These are phyloP conservation scores for Lasiommata megera DNA, from an alignment of 2,888 invertebrate species.

Conservation along the genomic window DNA sequence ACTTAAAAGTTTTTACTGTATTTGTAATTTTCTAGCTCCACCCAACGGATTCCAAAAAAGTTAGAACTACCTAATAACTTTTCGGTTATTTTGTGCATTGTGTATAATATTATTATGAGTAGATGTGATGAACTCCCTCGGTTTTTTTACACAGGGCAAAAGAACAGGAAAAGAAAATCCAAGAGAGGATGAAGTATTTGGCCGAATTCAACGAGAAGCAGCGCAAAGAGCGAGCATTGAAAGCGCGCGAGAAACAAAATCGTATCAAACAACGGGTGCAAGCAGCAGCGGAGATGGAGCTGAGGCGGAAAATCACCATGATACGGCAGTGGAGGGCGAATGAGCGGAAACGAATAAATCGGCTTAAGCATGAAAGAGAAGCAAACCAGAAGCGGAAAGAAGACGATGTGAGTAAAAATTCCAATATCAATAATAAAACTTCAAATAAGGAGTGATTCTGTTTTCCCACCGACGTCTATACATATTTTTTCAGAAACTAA, in stretches of 20 bases:
- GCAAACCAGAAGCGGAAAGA: slow-evolving; percentile 51
- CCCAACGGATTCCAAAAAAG: no score
- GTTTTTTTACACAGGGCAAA: slow-evolving; percentile 66
- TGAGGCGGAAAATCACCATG: slow-evolving; percentile 71
- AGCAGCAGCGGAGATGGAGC: slow-evolving; percentile 69
- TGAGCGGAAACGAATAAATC: slow-evolving; percentile 60
- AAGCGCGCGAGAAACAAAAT: slow-evolving; percentile 56
- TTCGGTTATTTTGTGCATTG: no score
- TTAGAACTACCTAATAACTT: no score
- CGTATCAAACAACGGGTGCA: slow-evolving; percentile 67
- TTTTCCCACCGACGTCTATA: background rate
- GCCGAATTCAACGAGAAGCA: slow-evolving; percentile 62
- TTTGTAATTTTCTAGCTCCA: no score
- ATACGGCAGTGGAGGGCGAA: slow-evolving; percentile 66
- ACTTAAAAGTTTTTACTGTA: no score
- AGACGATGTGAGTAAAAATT: slow-evolving; percentile 48
- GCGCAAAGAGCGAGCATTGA: slow-evolving; percentile 54
- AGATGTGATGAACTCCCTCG: no score
- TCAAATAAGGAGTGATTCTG: background rate
- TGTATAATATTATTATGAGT: no score
- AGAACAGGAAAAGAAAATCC: slow-evolving; percentile 64
- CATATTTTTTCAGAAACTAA: no score
- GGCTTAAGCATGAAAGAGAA: slow-evolving; percentile 59
- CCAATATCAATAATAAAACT: background rate
- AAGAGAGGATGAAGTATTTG: slow-evolving; percentile 61